These are phyloP conservation scores for Athetis lepigone DNA, from an alignment of 2,888 invertebrate species.

Conservation along the genomic window DNA sequence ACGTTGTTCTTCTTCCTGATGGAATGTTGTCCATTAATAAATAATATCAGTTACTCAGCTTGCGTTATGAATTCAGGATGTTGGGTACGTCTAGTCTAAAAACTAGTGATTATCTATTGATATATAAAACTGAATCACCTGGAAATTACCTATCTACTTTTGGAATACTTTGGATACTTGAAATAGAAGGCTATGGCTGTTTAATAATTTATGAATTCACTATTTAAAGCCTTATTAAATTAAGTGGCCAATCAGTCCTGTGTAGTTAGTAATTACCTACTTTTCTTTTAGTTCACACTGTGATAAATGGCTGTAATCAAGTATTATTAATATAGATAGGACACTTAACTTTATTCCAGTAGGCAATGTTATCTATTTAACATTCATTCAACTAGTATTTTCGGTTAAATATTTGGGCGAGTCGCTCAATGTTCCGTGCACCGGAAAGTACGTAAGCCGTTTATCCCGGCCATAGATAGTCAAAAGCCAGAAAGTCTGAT, in stretches of 20 bases:
- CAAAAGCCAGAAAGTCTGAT: too few relatives aligned
- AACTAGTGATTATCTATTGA: too few relatives aligned
- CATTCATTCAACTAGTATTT: not conserved
- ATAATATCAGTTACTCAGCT: too few relatives aligned
- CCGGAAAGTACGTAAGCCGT: too few relatives aligned
- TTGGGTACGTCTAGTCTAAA: too few relatives aligned
- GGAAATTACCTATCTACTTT: too few relatives aligned
- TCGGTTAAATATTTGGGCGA: not conserved
- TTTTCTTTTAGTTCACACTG: slow-evolving; percentile 7
- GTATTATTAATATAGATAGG: slow-evolving; percentile 6
- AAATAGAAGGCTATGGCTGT: not conserved
- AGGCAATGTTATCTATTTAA: slow-evolving; percentile 3
- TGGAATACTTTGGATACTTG: not conserved
- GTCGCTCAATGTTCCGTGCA: too few relatives aligned
- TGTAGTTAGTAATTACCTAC: not conserved
- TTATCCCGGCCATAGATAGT: too few relatives aligned
- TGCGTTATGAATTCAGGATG: too few relatives aligned
- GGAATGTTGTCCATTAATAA: slow-evolving; percentile 45
- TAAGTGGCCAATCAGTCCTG: slow-evolving; percentile 5
- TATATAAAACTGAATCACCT: not conserved
- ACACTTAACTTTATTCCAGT: not conserved
- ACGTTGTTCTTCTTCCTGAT: slow-evolving; percentile 34
- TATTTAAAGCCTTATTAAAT: slow-evolving; percentile 1
- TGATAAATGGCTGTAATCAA: slow-evolving; percentile 10
- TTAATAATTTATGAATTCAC: not conserved